Conservation (phyloP, 1,140 invertebrate species). For the Centruroides vittatus region DNA sequence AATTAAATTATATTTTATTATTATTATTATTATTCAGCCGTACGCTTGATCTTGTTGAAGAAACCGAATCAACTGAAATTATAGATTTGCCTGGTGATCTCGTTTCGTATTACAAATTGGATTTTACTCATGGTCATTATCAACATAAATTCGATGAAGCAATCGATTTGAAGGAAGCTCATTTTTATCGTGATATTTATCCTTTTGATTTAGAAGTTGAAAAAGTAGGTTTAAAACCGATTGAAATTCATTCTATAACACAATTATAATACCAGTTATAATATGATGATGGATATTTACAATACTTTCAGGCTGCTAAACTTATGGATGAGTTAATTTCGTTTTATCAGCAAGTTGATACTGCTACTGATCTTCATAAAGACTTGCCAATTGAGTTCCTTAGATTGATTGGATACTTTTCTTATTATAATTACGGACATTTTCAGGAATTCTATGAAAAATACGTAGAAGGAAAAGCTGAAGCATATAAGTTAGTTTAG, state of each 20-base stretch:
- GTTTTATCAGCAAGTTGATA: too few relatives aligned
- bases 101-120: not conserved
- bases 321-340: too few relatives aligned
- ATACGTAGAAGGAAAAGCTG: too few relatives aligned
- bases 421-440: too few relatives aligned
- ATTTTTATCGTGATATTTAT: constrained; percentile 4
- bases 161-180: constrained; percentile 8
- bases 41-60: not conserved
- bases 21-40: constrained; percentile 1
- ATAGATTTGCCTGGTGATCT: not conserved
- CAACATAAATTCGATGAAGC: constrained; percentile 2
- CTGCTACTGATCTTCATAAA: too few relatives aligned
- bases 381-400: too few relatives aligned
- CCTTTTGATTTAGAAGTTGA: constrained; percentile 4
- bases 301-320: too few relatives aligned
- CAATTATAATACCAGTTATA: too few relatives aligned
- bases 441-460: too few relatives aligned
- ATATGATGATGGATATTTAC: too few relatives aligned
- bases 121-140: constrained; percentile 1
- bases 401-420: too few relatives aligned
- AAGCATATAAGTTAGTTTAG: not conserved
- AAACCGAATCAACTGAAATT: not conserved
- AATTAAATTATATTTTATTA: not conserved
- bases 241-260: too few relatives aligned
- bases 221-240: not conserved